A percentile compares a stretch with the other conserved stretches of the same genome.
phyloP scores from a whole-genome alignment of 1,140 invertebrate species.

The Aethina tumida region DNA sequence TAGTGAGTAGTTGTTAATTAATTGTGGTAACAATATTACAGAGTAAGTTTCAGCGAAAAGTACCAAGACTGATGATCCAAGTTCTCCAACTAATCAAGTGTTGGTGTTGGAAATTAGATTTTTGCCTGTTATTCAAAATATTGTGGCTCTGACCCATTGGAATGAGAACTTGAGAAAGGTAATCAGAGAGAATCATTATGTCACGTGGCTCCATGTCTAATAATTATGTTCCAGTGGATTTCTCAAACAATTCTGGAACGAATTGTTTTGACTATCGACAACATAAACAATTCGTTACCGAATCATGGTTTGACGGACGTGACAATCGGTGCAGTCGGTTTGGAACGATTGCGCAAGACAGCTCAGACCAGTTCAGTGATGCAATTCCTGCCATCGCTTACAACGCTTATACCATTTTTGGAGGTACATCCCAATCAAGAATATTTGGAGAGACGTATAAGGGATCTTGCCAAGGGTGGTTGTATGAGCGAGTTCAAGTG shows the following conservation, averaged over 20 bases:
- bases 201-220: not conserved
- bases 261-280: conserved; percentile 58
- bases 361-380: conserved; percentile 47
- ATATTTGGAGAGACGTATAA: conserved; percentile 67
- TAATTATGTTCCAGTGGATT: conserved; percentile 54
- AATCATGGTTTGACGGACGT: conserved; percentile 60
- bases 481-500: conserved; percentile 75
- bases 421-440: conserved; percentile 73
- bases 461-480: conserved; percentile 63
- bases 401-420: conserved; percentile 63
- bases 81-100: conserved; percentile 36
- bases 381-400: conserved; percentile 55
- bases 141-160: conserved; percentile 50
- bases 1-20: conserved; percentile 30
- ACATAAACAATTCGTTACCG: conserved; percentile 53
- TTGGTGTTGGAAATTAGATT: conserved; percentile 46
- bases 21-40: conserved; percentile 1
- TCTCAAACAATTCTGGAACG: conserved; percentile 63
- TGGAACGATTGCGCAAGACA: conserved; percentile 60
- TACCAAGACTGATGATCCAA: conserved; percentile 38
- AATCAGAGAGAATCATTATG: conserved; percentile 16
- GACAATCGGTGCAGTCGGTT: conserved; percentile 55
- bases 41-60: conserved; percentile 16
- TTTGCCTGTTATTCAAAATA: conserved; percentile 49
- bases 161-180: conserved; percentile 56